Percentiles rank a stretch among this genome's conserved stretches.
phyloP scores from a whole-genome alignment of 2,888 invertebrate species.

The Acheta domesticus region DNA sequence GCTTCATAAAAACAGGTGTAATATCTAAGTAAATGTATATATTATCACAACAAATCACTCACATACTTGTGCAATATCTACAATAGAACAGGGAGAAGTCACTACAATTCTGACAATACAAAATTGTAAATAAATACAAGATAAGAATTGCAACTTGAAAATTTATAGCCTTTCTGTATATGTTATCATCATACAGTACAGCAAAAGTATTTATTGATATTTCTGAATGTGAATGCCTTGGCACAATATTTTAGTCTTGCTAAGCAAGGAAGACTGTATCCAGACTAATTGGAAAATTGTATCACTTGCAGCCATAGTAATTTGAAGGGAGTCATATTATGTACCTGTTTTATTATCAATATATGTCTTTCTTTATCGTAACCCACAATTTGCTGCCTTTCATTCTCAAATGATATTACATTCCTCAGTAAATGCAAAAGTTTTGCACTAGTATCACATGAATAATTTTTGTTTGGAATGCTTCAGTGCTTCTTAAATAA shows the following conservation, averaged over 20 bases:
- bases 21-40: slow-evolving; percentile 38
- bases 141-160: slow-evolving; percentile 36
- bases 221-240: not conserved
- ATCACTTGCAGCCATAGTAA: not conserved
- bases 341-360: too few relatives aligned
- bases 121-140: slow-evolving; percentile 38
- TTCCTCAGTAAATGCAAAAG: too few relatives aligned
- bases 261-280: slow-evolving; percentile 24
- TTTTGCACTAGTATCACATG: too few relatives aligned
- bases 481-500: too few relatives aligned
- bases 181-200: too few relatives aligned
- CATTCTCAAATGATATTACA: too few relatives aligned
- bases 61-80: slow-evolving; percentile 37
- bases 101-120: slow-evolving; percentile 37
- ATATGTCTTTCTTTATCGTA: too few relatives aligned
- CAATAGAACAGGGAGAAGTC: slow-evolving; percentile 32
- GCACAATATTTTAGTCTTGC: not conserved
- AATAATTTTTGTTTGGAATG: too few relatives aligned
- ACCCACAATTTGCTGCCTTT: too few relatives aligned
- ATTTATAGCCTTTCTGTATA: slow-evolving; percentile 35
- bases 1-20: slow-evolving; percentile 28
- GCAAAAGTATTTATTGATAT: too few relatives aligned
- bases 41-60: slow-evolving; percentile 39
- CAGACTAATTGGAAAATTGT: not conserved
- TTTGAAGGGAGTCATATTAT: too few relatives aligned